phyloP scores from a whole-genome alignment of 2,797 vertebrate species.

The Eupleurogrammus muticus region DNA sequence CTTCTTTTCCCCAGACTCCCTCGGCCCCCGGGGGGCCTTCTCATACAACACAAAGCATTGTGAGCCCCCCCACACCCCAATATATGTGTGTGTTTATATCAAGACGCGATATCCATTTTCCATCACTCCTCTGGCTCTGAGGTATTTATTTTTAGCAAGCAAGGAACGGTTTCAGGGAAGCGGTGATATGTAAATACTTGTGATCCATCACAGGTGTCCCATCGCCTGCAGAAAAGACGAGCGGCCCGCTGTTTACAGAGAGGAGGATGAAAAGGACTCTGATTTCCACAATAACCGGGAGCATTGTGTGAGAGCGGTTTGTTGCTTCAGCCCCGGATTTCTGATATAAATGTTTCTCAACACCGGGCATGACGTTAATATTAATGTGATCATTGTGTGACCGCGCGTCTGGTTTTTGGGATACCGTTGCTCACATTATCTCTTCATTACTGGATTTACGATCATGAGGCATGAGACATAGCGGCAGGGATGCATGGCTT shows the following conservation, averaged over 20 bases:
- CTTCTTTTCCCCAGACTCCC: constrained; percentile 53
- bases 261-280: constrained; percentile 42
- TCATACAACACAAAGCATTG: constrained; percentile 61
- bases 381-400: constrained; percentile 18
- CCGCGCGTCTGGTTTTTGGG: neutral
- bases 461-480: too few relatives aligned
- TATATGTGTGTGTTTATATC: constrained; percentile 73
- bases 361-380: constrained; percentile 24
- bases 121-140: constrained; percentile 50
- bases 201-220: constrained; percentile 73
- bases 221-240: constrained; percentile 31
- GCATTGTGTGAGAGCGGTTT: too few relatives aligned
- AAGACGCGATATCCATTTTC: constrained; percentile 69
- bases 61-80: constrained; percentile 30
- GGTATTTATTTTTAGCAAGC: constrained; percentile 76
- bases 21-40: constrained; percentile 59
- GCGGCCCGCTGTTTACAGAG: constrained; percentile 55
- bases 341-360: constrained; percentile 39
- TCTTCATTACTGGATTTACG: too few relatives aligned
- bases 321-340: constrained; percentile 4
- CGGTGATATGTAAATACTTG: constrained; percentile 72
- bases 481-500: too few relatives aligned
- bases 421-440: constrained; percentile 1
- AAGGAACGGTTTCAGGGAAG: constrained; percentile 52
- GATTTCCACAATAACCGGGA: neutral